These are phyloP conservation scores for Bos taurus DNA, from an alignment of 2,113 vertebrate species.

Conservation along the genomic window DNA sequence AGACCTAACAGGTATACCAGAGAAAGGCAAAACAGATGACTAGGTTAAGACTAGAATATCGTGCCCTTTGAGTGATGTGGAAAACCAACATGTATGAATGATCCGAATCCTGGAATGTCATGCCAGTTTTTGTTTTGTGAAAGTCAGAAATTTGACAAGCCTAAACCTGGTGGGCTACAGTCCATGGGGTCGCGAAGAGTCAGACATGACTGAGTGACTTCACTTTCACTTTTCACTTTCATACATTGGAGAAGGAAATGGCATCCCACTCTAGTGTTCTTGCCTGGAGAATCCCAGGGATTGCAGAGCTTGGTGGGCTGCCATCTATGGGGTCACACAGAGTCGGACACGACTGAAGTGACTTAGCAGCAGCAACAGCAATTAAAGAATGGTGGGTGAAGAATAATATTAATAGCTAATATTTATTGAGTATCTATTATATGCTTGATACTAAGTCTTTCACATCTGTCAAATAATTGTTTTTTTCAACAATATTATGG, in stretches of 20 bases:
- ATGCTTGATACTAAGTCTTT: neutral
- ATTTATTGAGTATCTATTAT: neutral
- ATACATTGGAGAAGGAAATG: no score
- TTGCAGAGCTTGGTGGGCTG: fast-evolving
- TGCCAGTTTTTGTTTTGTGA: neutral
- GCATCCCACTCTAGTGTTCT: no score
- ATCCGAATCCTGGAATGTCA: neutral
- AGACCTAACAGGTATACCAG: neutral
- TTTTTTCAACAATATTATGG: neutral
- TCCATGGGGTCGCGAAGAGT: no score
- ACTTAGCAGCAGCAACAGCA: no score
- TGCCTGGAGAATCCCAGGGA: no score
- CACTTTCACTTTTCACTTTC: no score
- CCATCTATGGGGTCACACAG: no score
- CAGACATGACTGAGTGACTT: no score
- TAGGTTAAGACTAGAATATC: neutral
- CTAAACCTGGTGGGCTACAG: neutral
- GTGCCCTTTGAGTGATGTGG: neutral
- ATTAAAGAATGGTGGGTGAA: neutral
- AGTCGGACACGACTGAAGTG: no score
- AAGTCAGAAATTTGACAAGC: neutral
- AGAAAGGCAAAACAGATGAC: neutral
- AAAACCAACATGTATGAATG: neutral
- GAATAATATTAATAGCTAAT: neutral
- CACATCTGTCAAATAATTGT: neutral